These are phyloP conservation scores for Macrostomum lignano DNA, from an alignment of 1,140 invertebrate species.

Conservation along the genomic window DNA sequence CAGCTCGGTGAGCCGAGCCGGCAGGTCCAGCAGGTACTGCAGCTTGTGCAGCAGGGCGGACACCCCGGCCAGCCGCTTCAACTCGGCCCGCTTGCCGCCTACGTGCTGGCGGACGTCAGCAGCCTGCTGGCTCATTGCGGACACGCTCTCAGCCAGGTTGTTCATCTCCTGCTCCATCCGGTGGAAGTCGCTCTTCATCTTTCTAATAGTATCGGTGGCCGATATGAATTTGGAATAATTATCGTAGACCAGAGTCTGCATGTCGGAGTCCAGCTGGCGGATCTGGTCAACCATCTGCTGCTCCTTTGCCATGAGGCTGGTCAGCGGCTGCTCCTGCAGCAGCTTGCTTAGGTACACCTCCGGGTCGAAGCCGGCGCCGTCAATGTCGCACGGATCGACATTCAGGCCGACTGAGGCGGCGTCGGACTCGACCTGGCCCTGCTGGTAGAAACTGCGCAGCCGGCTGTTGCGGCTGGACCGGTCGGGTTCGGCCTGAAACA, in stretches of 20 bases:
- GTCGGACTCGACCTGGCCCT: no score
- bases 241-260: constrained; percentile 94
- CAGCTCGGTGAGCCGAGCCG: no score
- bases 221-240: constrained; percentile 99
- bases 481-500: no score
- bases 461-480: no score
- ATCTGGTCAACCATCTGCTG: constrained; percentile 33
- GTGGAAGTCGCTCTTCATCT: constrained; percentile 89
- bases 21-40: no score
- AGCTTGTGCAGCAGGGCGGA: constrained; percentile 58
- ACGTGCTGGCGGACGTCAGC: constrained; percentile 64
- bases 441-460: no score
- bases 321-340: constrained; percentile 32
- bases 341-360: constrained; percentile 15
- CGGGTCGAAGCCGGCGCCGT: constrained; percentile 57
- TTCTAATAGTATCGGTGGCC: constrained; percentile 80
- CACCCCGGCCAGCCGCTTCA: constrained; percentile 57
- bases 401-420: no score
- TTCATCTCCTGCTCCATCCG: constrained; percentile 94
- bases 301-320: constrained; percentile 32
- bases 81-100: constrained; percentile 53
- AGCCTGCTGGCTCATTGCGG: constrained; percentile 62
- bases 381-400: constrained; percentile 41
- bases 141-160: constrained; percentile 61
- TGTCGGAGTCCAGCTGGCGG: constrained; percentile 71